These are phyloP conservation scores for Fregata magnificens DNA, from an alignment of 2,113 vertebrate species.

Conservation along the genomic window DNA sequence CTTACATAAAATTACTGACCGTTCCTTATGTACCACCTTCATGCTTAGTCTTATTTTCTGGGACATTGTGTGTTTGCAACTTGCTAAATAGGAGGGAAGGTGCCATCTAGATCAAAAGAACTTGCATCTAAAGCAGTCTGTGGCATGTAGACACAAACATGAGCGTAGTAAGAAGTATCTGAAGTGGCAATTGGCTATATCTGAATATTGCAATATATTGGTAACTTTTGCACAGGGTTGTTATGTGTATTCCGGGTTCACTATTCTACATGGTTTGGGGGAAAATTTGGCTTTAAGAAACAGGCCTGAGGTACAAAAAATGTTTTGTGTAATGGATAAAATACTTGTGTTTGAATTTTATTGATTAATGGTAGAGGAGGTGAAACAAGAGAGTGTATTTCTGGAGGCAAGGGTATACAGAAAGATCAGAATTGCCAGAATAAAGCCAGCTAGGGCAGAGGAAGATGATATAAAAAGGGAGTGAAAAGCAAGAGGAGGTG, in stretches of 20 bases:
- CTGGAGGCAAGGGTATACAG: background rate
- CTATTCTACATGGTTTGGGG: background rate
- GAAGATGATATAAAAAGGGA: background rate
- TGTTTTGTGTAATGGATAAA: background rate
- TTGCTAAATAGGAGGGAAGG: background rate
- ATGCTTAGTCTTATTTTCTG: background rate
- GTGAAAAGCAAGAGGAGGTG: background rate
- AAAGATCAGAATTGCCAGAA: background rate
- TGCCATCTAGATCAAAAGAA: background rate
- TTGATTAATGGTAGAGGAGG: background rate
- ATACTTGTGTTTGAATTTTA: background rate
- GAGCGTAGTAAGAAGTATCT: background rate
- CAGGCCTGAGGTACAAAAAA: background rate
- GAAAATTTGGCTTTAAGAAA: background rate
- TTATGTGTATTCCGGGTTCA: background rate
- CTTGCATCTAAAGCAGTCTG: background rate
- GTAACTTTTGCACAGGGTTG: background rate
- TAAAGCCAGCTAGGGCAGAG: background rate
- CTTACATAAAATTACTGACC: background rate
- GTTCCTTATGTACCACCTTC: background rate
- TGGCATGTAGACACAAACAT: rapidly evolving
- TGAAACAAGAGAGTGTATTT: background rate
- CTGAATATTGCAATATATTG: background rate
- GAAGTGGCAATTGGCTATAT: background rate
- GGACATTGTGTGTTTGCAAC: background rate